A percentile compares a stretch with the other conserved stretches of the same genome.
Evolutionary conservation across 2,888 invertebrate genomes (phyloP).

Genomic region (Pardosa pseudoannulata): DNA sequence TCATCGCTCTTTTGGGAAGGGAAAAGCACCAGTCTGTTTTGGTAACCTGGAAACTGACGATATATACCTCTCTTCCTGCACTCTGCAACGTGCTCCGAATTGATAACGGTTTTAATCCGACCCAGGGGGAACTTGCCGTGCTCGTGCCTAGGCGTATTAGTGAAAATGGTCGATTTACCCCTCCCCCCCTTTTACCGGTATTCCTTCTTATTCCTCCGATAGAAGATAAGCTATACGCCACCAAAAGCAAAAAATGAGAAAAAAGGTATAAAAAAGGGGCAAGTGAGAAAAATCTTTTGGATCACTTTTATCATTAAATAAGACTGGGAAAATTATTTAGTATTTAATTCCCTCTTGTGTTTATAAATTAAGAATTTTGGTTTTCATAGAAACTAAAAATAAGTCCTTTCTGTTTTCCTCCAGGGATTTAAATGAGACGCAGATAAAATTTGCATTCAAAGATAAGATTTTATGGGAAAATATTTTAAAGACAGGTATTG

Average conservation of each 20-base stretch:
- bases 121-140: slow-evolving; percentile 49
- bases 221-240: slow-evolving; percentile 47
- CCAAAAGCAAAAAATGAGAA: slow-evolving; percentile 25
- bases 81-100: slow-evolving; percentile 66
- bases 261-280: slow-evolving; percentile 22
- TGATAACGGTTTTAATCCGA: slow-evolving; percentile 71
- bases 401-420: background rate
- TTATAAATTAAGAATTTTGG: slow-evolving; percentile 40
- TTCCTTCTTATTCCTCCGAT: slow-evolving; percentile 32
- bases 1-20: slow-evolving; percentile 69
- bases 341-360: slow-evolving; percentile 53
- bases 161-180: slow-evolving; percentile 68
- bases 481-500: too few relatives aligned
- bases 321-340: slow-evolving; percentile 57
- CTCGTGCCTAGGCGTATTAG: slow-evolving; percentile 57
- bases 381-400: slow-evolving; percentile 12
- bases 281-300: slow-evolving; percentile 21
- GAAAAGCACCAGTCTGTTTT: slow-evolving; percentile 66
- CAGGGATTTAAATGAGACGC: background rate
- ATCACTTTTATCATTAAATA: slow-evolving; percentile 50
- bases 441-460: background rate
- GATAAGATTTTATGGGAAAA: too few relatives aligned
- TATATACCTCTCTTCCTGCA: slow-evolving; percentile 57
- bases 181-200: slow-evolving; percentile 14
- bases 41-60: slow-evolving; percentile 67